Percentiles rank a stretch among this genome's conserved stretches.
phyloP scores from a whole-genome alignment of 2,888 invertebrate genomes.

The Fragum whitleyi region DNA sequence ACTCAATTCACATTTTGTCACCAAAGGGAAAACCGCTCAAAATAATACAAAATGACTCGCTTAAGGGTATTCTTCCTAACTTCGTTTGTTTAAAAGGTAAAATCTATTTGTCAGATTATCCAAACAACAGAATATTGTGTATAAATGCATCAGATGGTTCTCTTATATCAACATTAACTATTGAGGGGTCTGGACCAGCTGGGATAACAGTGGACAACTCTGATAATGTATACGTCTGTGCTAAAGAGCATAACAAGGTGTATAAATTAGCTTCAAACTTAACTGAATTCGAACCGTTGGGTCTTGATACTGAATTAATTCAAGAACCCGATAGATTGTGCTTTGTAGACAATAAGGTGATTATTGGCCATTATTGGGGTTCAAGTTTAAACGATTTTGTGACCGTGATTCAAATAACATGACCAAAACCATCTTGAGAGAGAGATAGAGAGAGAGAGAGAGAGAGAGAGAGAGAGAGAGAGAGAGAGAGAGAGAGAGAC shows the following conservation, averaged over 20 bases:
- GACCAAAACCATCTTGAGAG: no score
- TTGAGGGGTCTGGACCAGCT: background rate
- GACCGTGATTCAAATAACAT: background rate
- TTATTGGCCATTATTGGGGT: background rate
- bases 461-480: no score
- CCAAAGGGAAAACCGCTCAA: background rate
- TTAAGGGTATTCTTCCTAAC: background rate
- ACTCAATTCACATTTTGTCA: background rate
- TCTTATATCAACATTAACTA: background rate
- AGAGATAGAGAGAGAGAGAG: no score
- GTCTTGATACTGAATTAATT: background rate
- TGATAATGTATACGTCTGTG: background rate
- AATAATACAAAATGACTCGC: background rate
- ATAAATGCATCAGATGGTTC: background rate
- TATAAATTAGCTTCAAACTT: background rate
- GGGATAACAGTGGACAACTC: background rate
- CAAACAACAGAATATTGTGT: background rate
- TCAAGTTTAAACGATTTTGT: background rate
- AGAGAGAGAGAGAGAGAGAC: no score
- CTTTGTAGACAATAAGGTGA: background rate
- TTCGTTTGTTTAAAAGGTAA: background rate
- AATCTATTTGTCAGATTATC: background rate
- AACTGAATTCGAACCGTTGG: background rate
- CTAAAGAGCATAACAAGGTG: background rate
- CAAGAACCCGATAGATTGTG: background rate